Evolutionary conservation across 1,140 invertebrate species (phyloP), one percentile per base, ranked within the genome.

Genomic region (Aphelenchoides avenae): DNA sequence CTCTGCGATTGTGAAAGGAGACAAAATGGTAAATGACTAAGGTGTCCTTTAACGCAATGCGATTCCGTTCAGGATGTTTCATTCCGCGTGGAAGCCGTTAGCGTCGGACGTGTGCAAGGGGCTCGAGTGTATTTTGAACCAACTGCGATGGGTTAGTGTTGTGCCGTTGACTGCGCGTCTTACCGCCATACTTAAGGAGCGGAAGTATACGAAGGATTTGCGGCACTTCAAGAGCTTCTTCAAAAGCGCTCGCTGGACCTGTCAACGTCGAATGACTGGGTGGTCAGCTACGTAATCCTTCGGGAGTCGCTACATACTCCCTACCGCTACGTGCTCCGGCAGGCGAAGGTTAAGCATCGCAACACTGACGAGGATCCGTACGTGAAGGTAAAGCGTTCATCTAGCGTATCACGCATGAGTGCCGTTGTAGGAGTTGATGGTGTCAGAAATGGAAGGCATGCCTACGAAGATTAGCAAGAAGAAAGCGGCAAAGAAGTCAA

Each of bases 81-180:
- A 2, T 68, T 68, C 52, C 51, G 59, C 36, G 37, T 68, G 20
- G 65, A 68, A 43, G 60, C 62, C 13, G 52, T 68, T n/a, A 52
- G 52, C 34, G 43, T 68, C 24, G 65, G 65, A 15, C 33, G 50
- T 43, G 39, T 68, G 3, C 5, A 56, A 13, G 53, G 49, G 15
- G 68, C 61, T 1, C 68, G 65, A 2, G 26, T 68, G 15, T 57
- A 39, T 30, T 53, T 67, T 30, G 29, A 70, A 24, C 65, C 65
- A 11, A 71, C 30, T 36, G 1, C 24, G 20, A 41, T 42, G 24
- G 66, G 64, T 29, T 37, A 65, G 41, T 64, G 4, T 29, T 57
- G 27, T 68, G 24, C 43, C 22, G 9, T 20, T 13, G 9, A 52
- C 31, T 59, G 7, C 6, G 34, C 30, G 29, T 22, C n/a, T n/a